Base-by-base conservation (phyloP, 1,140 invertebrate genomes). In the Laupala kohalensis region DNA sequence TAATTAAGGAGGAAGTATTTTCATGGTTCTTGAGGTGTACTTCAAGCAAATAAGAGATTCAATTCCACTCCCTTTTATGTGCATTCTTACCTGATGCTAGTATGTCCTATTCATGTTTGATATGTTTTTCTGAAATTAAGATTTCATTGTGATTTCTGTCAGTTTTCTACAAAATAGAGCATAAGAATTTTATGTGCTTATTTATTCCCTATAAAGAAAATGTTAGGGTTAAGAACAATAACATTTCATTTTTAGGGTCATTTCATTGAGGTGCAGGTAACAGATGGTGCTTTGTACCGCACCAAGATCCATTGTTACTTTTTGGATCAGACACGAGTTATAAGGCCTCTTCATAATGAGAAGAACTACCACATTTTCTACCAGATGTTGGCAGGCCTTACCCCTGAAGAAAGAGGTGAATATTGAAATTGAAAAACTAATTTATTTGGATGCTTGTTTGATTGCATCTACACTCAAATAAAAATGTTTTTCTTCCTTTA, bases 351-450 rank as follows among this genome's bases (percentile, higher is more conserved):
- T 74, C 84, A 89, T 9, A 89, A 91, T 77, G 95, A 97, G 81
- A 95, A 95, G 77, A 97, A 97, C 82, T 98, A 96, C 79, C 95
- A 97, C 78, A 96, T 97, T 78, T 98, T 98, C 83, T 98, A 98
- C 83, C 95, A 98, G 83, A 92, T 98, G 90, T 83, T 98, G 26
- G 94, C 94, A 19, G 95, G 95, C 4, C 85, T 98, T 1, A 89
- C 89, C 15, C 80, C 87, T 66, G 94, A 97, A 75, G 95, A 97
- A 81, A 86, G 94, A 84, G 84, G 88, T 89, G 78, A 30, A 5
- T 19, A n/a, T 27, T 5, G 9, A 2, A 65, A 6, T 64, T 15
- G 1, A 53, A 9, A 2, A 13, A 0, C 19, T 53, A 53, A 53
- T 53, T 13, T 53, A 53, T 53, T 53, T 53, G 4, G 9, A 53